Evolutionary conservation across 2,888 invertebrate species (phyloP), one percentile per base, ranked within the genome.

Genomic region (Bombylius major): DNA sequence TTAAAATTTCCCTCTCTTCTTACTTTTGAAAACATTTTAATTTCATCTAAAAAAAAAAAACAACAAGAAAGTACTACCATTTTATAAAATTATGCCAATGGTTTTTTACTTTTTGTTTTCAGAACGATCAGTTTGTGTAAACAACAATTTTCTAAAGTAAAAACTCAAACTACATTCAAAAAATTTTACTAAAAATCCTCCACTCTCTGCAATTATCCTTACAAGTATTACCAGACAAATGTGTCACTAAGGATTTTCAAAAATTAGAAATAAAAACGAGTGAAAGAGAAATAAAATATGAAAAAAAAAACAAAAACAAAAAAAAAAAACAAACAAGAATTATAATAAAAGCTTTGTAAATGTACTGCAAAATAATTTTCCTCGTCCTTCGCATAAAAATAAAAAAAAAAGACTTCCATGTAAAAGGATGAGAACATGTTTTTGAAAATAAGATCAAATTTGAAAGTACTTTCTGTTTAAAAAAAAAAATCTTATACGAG

Each of bases 71-170:
- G 8, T 36, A 36, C 8, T 36, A 7, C 34, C 8, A 7, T 36
- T 36, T 36, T 36, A 7, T 36, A 7, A 7, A 42, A 42, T 42
- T 52, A 52, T 52, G 51, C 42, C 51, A 49, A 51, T 47, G 56
- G 47, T 11, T 42, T 23, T 23, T 23, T 23, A 23, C 23, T 23
- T 23, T 23, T 11, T 39, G 55, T 59, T 56, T 56, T 53, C 55
- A 55, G 56, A 54, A 59, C 58, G 61, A 62, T 61, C 59, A 58
- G 55, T 62, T 61, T 58, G 59, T 61, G 61, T 61, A 62, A 62
- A 60, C 61, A 62, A 60, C 56, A 61, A 59, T 55, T 55, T 56
- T 50, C 50, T 56, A 50, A 55, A 58, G 56, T 54, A 58, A 53
- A 54, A 56, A 49, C 54, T 56, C 56, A 59, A 57, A 56, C 55